These are phyloP conservation scores for Galeopsomyia nigrocyanea DNA, from an alignment of 2,888 invertebrate genomes.

Conservation along the genomic window DNA sequence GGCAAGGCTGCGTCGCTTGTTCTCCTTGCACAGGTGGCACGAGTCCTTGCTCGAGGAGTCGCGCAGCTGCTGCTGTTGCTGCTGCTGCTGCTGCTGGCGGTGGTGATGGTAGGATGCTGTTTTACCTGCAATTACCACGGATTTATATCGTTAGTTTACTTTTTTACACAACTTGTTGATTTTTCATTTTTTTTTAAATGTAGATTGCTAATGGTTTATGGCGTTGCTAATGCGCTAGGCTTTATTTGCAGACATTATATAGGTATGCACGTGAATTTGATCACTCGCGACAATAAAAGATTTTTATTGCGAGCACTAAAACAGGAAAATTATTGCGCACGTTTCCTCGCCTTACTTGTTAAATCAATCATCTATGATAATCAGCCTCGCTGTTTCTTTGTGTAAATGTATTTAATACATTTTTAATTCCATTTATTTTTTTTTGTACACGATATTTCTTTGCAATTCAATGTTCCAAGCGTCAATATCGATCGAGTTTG, in stretches of 20 bases:
- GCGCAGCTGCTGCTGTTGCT: conserved; percentile 61
- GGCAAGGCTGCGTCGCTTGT: conserved; percentile 71
- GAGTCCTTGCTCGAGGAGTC: conserved; percentile 61
- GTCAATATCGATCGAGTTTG: conserved; percentile 28
- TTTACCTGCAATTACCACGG: conserved; percentile 53
- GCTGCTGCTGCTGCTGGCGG: conserved; percentile 60
- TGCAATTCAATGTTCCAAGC: not conserved
- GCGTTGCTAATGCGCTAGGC: no score
- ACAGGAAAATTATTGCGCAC: not conserved
- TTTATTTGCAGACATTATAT: no score
- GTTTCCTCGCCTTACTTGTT: conserved; percentile 8
- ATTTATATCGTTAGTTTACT: not conserved
- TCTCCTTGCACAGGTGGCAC: conserved; percentile 72
- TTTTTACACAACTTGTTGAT: not conserved
- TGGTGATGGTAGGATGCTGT: conserved; percentile 51
- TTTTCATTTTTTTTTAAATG: no score
- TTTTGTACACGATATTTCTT: no score
- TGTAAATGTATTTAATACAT: no score
- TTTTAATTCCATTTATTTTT: no score
- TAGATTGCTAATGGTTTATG: no score
- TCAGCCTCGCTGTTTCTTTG: no score
- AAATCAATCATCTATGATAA: not conserved
- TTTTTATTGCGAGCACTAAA: no score
- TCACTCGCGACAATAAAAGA: no score
- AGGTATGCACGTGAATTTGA: no score